Percentiles rank a stretch among this genome's conserved stretches.
These are phyloP conservation scores for Platysteira castanea DNA, from an alignment of 2,113 vertebrate species.

Conservation along the genomic window DNA sequence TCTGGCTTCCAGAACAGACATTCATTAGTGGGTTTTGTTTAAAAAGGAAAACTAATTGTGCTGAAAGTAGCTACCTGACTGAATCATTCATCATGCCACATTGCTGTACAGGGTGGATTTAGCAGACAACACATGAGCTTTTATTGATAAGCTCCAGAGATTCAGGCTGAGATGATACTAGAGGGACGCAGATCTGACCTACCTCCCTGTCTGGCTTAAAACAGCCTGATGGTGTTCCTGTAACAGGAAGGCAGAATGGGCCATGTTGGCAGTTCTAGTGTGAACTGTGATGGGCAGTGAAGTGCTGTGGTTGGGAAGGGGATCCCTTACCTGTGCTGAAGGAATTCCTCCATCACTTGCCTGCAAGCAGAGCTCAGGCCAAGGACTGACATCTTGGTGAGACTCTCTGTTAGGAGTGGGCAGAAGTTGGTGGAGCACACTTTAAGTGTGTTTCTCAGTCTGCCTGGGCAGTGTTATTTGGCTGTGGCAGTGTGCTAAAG, in stretches of 20 bases:
- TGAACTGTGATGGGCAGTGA: not conserved
- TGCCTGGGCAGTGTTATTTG: not conserved
- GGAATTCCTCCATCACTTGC: not conserved
- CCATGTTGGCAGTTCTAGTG: not conserved
- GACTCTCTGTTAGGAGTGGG: rapidly evolving
- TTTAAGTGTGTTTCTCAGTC: not conserved
- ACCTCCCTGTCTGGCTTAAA: not conserved
- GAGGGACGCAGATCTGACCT: not conserved
- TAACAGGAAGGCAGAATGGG: not conserved
- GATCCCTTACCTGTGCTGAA: rapidly evolving
- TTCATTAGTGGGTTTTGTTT: not conserved
- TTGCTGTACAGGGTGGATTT: not conserved
- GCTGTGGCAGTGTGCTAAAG: not conserved
- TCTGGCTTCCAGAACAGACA: not conserved
- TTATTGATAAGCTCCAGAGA: not conserved
- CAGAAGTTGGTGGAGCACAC: not conserved
- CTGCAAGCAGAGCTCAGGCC: not conserved
- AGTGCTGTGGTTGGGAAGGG: not conserved
- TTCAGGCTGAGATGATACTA: not conserved
- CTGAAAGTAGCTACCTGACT: not conserved
- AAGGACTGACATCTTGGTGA: not conserved
- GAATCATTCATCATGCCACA: not conserved
- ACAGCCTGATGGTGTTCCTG: not conserved
- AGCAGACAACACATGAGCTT: not conserved
- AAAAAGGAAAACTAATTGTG: not conserved